A percentile compares a stretch with the other conserved stretches of the same genome.
These are phyloP conservation scores for Drosophila meridionalis DNA, from an alignment of 2,888 invertebrate genomes.

Conservation along the genomic window DNA sequence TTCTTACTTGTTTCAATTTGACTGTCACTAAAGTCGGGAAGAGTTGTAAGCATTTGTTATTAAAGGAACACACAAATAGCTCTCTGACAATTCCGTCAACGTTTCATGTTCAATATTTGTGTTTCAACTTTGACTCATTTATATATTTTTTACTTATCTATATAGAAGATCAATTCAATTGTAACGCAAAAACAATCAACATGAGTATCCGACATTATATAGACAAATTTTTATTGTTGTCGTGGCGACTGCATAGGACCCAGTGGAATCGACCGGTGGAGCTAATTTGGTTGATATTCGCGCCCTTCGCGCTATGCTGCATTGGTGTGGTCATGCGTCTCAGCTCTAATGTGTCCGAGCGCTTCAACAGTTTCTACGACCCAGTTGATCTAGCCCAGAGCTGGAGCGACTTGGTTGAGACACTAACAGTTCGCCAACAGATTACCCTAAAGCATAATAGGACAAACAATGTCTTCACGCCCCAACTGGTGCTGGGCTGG, in stretches of 20 bases:
- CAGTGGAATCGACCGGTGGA: conserved; percentile 52
- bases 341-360: neutral
- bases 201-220: conserved; percentile 53
- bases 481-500: conserved; percentile 60
- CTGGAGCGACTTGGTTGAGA: conserved; percentile 51
- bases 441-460: conserved; percentile 5
- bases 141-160: neutral
- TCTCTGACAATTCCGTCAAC: neutral
- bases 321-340: conserved; percentile 39
- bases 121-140: neutral
- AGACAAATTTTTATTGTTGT: conserved; percentile 46
- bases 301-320: conserved; percentile 37
- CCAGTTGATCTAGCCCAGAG: conserved; percentile 38
- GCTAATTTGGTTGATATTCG: conserved; percentile 40
- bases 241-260: conserved; percentile 59
- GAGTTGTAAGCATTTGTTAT: neutral
- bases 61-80: neutral
- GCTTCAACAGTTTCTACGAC: conserved; percentile 16
- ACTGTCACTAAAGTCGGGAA: too few species aligned
- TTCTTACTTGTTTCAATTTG: too few species aligned
- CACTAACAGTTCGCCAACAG: conserved; percentile 11
- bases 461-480: conserved; percentile 49
- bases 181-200: neutral
- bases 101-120: neutral
- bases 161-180: neutral